These are phyloP conservation scores for Synanthedon myopaeformis DNA, from an alignment of 2,888 invertebrate species.

Conservation along the genomic window DNA sequence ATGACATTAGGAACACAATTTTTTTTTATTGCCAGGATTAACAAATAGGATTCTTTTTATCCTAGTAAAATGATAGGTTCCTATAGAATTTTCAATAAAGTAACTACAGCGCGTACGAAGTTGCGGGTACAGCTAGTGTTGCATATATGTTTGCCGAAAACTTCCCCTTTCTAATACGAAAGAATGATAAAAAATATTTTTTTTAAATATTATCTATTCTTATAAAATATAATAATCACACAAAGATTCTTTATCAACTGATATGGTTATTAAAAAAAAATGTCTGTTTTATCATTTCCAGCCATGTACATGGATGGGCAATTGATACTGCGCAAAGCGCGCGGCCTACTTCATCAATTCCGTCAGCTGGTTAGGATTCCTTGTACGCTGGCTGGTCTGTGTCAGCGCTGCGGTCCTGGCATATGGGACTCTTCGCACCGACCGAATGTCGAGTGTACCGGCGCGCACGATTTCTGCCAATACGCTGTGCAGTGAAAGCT, in stretches of 20 bases:
- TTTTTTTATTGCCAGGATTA: too few relatives aligned
- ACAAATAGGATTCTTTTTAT: too few relatives aligned
- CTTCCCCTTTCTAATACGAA: background rate
- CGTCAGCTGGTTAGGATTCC: constrained; percentile 88
- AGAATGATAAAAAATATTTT: background rate
- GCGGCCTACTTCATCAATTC: constrained; percentile 91
- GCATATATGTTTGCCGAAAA: too few relatives aligned
- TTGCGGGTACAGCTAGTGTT: too few relatives aligned
- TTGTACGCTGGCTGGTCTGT: constrained; percentile 88
- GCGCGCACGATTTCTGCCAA: constrained; percentile 74
- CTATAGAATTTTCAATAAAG: too few relatives aligned
- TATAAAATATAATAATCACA: too few relatives aligned
- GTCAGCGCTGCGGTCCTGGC: constrained; percentile 90
- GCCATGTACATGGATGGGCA: constrained; percentile 98
- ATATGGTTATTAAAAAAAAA: background rate
- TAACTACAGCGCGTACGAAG: too few relatives aligned
- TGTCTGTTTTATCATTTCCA: constrained; percentile 22
- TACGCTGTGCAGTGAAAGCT: constrained; percentile 41
- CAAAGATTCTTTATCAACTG: too few relatives aligned
- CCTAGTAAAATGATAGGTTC: too few relatives aligned
- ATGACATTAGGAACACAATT: too few relatives aligned
- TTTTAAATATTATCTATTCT: background rate
- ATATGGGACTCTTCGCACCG: constrained; percentile 96
- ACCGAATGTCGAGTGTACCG: constrained; percentile 86
- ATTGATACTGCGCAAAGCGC: constrained; percentile 89